Conservation (phyloP, 2,888 invertebrate species). For the Philopedon plagiatum region DNA sequence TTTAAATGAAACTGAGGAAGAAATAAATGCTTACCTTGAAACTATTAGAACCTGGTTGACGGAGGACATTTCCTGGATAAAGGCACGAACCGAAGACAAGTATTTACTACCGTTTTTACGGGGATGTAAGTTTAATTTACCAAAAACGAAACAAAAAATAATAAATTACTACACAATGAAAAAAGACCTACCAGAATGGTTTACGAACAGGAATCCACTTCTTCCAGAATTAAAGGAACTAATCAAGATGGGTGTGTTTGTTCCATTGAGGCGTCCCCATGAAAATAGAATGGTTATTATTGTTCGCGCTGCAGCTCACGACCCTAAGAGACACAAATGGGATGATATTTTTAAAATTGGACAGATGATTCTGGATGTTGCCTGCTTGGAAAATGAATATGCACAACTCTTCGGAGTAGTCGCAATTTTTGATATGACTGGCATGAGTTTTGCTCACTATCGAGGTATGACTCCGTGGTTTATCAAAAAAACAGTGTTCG, state of each 20-base stretch:
- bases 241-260: slow-evolving; percentile 72
- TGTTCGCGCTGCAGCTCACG: slow-evolving; percentile 73
- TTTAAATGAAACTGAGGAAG: slow-evolving; percentile 63
- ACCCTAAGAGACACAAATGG: slow-evolving; percentile 72
- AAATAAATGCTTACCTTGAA: slow-evolving; percentile 54
- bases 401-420: slow-evolving; percentile 72
- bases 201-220: slow-evolving; percentile 73
- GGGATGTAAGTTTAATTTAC: slow-evolving; percentile 75
- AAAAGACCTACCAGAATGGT: slow-evolving; percentile 74
- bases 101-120: slow-evolving; percentile 74
- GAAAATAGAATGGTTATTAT: slow-evolving; percentile 72
- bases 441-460: slow-evolving; percentile 72
- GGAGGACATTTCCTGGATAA: slow-evolving; percentile 66
- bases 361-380: slow-evolving; percentile 76
- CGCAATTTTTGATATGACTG: slow-evolving; percentile 75
- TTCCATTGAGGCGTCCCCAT: slow-evolving; percentile 70
- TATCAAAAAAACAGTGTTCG: slow-evolving; percentile 74
- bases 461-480: slow-evolving; percentile 73
- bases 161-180: slow-evolving; percentile 74
- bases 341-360: slow-evolving; percentile 76
- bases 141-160: slow-evolving; percentile 73
- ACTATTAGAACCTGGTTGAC: slow-evolving; percentile 66
- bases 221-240: slow-evolving; percentile 73
- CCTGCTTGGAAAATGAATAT: slow-evolving; percentile 68
- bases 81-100: slow-evolving; percentile 69